Percentiles rank a stretch among this genome's conserved stretches.
These are phyloP conservation scores for Gobius niger DNA, from an alignment of 2,113 vertebrate genomes.

Conservation along the genomic window DNA sequence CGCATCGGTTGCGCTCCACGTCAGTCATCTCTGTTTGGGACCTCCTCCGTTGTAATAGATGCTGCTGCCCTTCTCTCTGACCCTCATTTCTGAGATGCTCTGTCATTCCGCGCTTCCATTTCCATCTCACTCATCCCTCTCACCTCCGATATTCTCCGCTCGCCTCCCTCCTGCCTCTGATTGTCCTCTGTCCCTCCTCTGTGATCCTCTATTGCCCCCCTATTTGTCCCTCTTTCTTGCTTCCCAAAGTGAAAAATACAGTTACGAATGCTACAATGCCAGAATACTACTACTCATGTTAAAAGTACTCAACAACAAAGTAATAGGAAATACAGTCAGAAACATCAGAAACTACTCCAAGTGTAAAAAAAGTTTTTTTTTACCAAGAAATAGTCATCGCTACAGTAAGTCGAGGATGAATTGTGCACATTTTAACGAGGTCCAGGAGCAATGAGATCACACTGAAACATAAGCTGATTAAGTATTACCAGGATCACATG, in stretches of 20 bases:
- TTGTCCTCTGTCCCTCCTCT: constrained; percentile 25
- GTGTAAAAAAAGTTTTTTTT: no score
- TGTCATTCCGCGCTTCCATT: constrained; percentile 59
- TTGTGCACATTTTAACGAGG: no score
- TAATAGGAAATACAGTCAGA: no score
- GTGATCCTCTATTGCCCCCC: constrained; percentile 24
- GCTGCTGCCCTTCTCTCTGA: constrained; percentile 58
- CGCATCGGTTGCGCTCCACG: constrained; percentile 42
- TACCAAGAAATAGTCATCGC: no score
- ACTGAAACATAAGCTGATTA: no score
- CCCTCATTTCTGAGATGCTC: constrained; percentile 62
- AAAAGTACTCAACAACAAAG: neutral
- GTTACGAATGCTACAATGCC: neutral
- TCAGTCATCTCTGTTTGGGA: constrained; percentile 40
- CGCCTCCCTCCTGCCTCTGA: constrained; percentile 26
- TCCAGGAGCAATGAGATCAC: no score
- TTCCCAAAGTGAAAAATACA: constrained; percentile 9
- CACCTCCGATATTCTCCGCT: constrained; percentile 38
- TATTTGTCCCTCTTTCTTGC: constrained; percentile 13
- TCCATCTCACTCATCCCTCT: constrained; percentile 59
- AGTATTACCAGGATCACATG: no score
- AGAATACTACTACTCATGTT: constrained; percentile 2
- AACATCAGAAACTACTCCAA: no score
- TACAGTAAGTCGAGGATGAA: no score
- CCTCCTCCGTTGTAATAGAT: constrained; percentile 67